These are phyloP conservation scores for Limnephilus marmoratus DNA, from an alignment of 2,888 invertebrate genomes.

Conservation along the genomic window DNA sequence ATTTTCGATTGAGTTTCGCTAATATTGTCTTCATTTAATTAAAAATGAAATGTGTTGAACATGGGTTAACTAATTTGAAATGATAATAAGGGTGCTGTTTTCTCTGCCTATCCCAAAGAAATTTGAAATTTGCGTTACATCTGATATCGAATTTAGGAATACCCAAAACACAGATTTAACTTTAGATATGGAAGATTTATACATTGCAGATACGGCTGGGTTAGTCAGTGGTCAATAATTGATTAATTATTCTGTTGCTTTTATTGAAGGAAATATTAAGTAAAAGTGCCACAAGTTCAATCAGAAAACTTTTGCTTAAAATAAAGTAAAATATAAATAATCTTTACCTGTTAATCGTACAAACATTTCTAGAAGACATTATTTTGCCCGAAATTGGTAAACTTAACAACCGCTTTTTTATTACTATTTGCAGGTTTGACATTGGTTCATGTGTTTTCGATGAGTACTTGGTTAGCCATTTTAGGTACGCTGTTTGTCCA, in stretches of 20 bases:
- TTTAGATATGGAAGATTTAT: too few species aligned
- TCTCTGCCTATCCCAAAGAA: too few species aligned
- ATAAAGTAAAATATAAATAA: not conserved
- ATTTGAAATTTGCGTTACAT: too few species aligned
- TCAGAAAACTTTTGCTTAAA: not conserved
- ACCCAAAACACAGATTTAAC: too few species aligned
- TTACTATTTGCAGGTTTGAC: not conserved
- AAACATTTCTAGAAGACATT: not conserved
- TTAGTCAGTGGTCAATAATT: not conserved
- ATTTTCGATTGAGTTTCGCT: too few species aligned
- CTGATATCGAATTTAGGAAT: too few species aligned
- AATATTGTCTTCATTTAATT: too few species aligned
- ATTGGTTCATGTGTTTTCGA: not conserved
- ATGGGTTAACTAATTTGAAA: too few species aligned
- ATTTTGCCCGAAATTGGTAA: not conserved
- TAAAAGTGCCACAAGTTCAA: not conserved
- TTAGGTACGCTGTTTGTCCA: not conserved
- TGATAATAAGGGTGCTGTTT: too few species aligned
- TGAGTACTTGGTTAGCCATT: not conserved
- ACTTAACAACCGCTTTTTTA: not conserved
- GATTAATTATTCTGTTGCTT: not conserved
- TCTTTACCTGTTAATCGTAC: not conserved
- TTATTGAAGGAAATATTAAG: too few species aligned
- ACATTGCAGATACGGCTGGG: too few species aligned
- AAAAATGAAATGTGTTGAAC: too few species aligned